These are phyloP conservation scores for Australoheros scitulus DNA, from an alignment of 2,113 vertebrate species.

Conservation along the genomic window DNA sequence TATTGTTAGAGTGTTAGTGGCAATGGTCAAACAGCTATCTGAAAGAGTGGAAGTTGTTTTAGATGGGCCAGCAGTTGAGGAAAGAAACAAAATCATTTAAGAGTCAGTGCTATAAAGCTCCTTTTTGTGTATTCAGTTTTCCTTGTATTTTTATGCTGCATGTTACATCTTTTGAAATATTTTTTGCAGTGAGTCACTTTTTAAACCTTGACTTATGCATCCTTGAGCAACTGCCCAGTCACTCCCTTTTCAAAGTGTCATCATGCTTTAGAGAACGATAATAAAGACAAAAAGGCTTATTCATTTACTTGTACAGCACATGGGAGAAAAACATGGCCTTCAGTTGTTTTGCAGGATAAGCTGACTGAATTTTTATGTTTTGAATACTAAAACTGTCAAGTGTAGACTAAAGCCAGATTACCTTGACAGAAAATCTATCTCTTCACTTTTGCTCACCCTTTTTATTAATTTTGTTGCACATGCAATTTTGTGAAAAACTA, in stretches of 20 bases:
- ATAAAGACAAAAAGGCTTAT: neutral
- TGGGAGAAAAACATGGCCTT: neutral
- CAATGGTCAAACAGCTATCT: constrained; percentile 1
- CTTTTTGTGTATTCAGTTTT: neutral
- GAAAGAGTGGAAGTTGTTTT: neutral
- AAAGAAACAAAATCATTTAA: neutral
- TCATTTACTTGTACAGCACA: neutral
- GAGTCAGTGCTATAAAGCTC: neutral
- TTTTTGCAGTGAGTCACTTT: neutral
- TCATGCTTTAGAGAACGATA: neutral
- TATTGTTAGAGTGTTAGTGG: neutral
- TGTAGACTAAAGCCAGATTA: neutral
- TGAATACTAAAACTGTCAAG: neutral
- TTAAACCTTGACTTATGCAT: neutral
- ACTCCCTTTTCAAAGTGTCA: neutral
- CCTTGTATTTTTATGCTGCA: neutral
- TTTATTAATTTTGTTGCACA: neutral
- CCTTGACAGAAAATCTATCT: constrained; percentile 21
- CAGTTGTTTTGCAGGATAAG: neutral
- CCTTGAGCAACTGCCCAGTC: neutral
- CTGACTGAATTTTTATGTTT: neutral
- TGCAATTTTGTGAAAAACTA: neutral
- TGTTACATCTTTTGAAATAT: neutral
- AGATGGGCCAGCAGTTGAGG: neutral
- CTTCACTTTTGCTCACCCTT: neutral